Conservation (phyloP, 2,888 invertebrate species). For the Pterostichus niger region DNA sequence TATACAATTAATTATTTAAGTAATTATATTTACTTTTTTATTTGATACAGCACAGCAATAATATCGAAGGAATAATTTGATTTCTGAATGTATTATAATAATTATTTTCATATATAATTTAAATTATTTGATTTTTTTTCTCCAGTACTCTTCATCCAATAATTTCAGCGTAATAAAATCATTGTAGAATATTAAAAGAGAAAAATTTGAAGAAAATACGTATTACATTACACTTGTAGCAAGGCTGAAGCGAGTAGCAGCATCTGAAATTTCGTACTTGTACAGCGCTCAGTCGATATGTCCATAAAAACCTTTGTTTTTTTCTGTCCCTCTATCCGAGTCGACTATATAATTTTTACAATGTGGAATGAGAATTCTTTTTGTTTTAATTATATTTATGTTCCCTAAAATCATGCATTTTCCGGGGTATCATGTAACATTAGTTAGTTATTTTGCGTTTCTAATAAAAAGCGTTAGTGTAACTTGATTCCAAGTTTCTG, state of each 20-base stretch:
- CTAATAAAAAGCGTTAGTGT: conserved; percentile 53
- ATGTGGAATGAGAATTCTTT: conserved; percentile 57
- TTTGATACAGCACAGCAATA: too few relatives aligned
- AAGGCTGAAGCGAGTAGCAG: not conserved
- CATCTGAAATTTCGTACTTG: conserved; percentile 26
- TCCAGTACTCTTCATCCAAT: too few relatives aligned
- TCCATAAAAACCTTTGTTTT: conserved; percentile 41
- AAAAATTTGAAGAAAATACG: not conserved
- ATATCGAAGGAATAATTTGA: too few relatives aligned
- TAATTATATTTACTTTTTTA: too few relatives aligned
- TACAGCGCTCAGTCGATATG: conserved; percentile 7
- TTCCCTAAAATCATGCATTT: conserved; percentile 59
- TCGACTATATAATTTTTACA: conserved; percentile 55
- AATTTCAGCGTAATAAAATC: too few relatives aligned
- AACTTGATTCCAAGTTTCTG: conserved; percentile 55
- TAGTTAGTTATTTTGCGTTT: conserved; percentile 57
- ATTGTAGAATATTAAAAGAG: too few relatives aligned
- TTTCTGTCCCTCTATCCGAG: conserved; percentile 33
- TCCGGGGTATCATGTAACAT: conserved; percentile 48
- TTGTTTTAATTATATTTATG: conserved; percentile 58
- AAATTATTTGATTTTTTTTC: too few relatives aligned
- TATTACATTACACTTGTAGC: not conserved
- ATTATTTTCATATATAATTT: too few relatives aligned
- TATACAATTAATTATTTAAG: too few relatives aligned
- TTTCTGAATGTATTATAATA: too few relatives aligned